Evolutionary conservation across 2,797 vertebrate species (phyloP), one percentile per base, ranked within the genome.

Genomic region (Orientallactaga sibirica): DNA sequence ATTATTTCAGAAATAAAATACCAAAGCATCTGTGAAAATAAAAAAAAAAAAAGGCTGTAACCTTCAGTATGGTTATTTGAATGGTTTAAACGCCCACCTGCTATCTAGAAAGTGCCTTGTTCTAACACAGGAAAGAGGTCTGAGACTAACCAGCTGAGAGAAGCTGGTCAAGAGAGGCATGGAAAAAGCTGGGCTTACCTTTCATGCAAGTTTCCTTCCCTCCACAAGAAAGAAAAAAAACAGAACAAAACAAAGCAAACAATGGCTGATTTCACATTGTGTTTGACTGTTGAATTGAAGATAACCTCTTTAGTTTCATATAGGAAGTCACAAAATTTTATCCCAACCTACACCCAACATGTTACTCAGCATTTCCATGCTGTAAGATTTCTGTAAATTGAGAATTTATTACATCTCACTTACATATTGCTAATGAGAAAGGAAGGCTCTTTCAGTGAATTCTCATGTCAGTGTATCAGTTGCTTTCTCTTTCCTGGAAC

Each of bases 11-110:
- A 95, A 93, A 93, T 93, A 96, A 93, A 58, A 52, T 85, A 86
- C 82, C 94, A 94, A 91, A 93, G 20, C 94, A n/a, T 96, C 94
- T 95, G 88, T 95, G 41, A 92, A 67, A 29, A 62, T 82, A 64
- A 64, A 29, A 71, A 24, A 29, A 71, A 24, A 52, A 86, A 58
- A 88, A 90, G 62, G 88, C 79, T 82, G 0, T 55, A n/a, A 89
- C 68, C n/a, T 93, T 92, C 95, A 29, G 7, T 11, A 33, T 7
- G 2, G 7, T 5, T 20, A 73, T 61, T 83, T 91, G 22, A 75
- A 16, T 52, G 43, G 82, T 70, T 52, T 14, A 79, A 76, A 52
- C 29, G 10, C 29, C 18, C 11, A 27, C 29, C 52, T 18, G 20
- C 22, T n/a, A 29, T 64, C 25, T 55, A 77, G 22, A 1, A 55